Conservation (phyloP, 2,113 vertebrate species). For the Hyaena hyaena region DNA sequence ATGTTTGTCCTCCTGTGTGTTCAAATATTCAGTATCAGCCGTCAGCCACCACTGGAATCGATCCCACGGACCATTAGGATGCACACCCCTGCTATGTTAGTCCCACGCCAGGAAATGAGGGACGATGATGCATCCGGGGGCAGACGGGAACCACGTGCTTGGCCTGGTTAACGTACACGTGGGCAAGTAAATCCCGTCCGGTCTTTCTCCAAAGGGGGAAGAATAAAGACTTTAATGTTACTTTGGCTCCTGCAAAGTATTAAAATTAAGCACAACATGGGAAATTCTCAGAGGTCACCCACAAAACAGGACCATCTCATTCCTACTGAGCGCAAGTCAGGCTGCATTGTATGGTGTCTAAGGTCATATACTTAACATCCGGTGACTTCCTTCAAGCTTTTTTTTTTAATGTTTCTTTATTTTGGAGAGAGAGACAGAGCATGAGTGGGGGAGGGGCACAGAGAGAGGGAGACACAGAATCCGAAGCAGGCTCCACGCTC, state of each 20-base stretch:
- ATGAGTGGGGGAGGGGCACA: too few relatives aligned
- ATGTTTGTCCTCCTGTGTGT: slow-evolving; percentile 36
- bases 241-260: background rate
- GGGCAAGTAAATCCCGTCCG: background rate
- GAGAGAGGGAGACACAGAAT: too few relatives aligned
- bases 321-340: background rate
- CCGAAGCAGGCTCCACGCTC: too few relatives aligned
- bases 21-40: background rate
- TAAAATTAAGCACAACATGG: background rate
- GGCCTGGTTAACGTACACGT: accelerated
- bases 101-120: background rate
- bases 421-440: too few relatives aligned
- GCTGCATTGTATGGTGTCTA: background rate
- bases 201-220: background rate
- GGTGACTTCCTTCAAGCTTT: background rate
- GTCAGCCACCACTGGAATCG: background rate
- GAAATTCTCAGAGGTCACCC: background rate
- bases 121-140: background rate
- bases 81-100: background rate
- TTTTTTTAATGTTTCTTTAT: too few relatives aligned
- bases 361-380: background rate
- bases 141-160: accelerated
- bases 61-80: background rate
- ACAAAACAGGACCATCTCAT: slow-evolving; percentile 1
- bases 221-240: background rate